A percentile compares a stretch with the other conserved stretches of the same genome.
Conservation (phyloP, 2,888 invertebrate species). For the Axea sp. region DNA sequence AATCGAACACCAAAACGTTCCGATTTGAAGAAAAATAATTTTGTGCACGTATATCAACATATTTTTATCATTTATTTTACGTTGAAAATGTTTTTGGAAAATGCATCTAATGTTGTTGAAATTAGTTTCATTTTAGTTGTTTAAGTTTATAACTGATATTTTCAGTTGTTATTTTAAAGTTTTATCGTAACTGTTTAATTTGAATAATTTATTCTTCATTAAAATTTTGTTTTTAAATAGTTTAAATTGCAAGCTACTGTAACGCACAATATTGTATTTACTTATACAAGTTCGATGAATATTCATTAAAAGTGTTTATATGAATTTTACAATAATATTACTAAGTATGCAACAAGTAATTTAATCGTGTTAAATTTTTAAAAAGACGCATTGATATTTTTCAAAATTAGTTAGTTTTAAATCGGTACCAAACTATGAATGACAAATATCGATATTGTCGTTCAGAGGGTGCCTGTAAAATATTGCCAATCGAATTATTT, state of each 20-base stretch:
- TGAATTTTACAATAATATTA: no score
- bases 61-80: no score
- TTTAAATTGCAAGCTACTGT: conserved; percentile 6
- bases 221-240: background rate
- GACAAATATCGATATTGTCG: background rate
- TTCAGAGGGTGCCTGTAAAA: background rate
- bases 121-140: conserved; percentile 2
- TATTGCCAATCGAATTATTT: conserved; percentile 9
- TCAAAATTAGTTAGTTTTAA: no score
- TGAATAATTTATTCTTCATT: background rate
- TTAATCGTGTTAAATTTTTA: background rate
- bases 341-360: conserved; percentile 1
- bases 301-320: no score
- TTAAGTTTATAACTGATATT: conserved; percentile 10
- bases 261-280: conserved; percentile 27
- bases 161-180: conserved; percentile 17
- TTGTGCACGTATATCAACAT: no score
- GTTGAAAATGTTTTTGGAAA: no score
- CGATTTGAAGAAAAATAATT: conserved; percentile 69
- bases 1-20: conserved; percentile 81
- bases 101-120: conserved; percentile 1
- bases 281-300: conserved; percentile 26
- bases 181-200: no score
- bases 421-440: conserved; percentile 1
- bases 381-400: conserved; percentile 1